Percentiles rank a stretch among this genome's conserved stretches.
Evolutionary conservation across 2,113 vertebrate species (phyloP).

Genomic region (Calypte anna): DNA sequence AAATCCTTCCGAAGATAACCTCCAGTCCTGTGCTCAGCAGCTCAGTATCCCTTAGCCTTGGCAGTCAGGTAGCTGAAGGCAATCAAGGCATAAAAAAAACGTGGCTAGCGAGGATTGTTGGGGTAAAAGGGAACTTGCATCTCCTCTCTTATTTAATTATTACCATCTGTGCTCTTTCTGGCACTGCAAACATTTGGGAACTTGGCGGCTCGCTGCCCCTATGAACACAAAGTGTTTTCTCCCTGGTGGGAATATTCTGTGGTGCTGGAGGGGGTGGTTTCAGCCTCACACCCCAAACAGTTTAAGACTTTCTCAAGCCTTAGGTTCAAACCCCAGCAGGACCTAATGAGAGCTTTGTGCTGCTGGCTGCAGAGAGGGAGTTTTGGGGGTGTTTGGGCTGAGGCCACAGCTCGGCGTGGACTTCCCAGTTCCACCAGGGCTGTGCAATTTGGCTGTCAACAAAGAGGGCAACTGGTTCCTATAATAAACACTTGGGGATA

Average conservation of each 20-base stretch:
- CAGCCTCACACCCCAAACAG: background rate
- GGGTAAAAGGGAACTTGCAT: background rate
- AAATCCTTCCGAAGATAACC: background rate
- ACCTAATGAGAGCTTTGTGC: background rate
- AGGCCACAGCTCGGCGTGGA: background rate
- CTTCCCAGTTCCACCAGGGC: background rate
- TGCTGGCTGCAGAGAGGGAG: background rate
- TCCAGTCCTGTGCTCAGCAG: background rate
- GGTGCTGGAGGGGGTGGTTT: background rate
- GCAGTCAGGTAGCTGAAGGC: background rate
- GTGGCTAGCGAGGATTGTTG: background rate
- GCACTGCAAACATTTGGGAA: background rate
- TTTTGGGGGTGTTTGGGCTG: background rate
- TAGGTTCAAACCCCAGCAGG: conserved; percentile 18
- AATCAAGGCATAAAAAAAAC: background rate
- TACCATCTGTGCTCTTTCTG: conserved; percentile 16
- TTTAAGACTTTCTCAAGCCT: background rate
- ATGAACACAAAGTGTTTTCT: background rate
- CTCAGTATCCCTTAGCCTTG: background rate
- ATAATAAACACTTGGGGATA: conserved; percentile 25
- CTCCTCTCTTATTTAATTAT: background rate
- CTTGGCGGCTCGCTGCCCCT: background rate
- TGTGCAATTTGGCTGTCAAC: conserved; percentile 52
- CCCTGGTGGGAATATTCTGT: background rate
- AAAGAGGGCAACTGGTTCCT: conserved; percentile 32